A percentile compares a stretch with the other conserved stretches of the same genome.
Conservation (phyloP, 2,113 vertebrate genomes). For the Gymnogyps californianus region DNA sequence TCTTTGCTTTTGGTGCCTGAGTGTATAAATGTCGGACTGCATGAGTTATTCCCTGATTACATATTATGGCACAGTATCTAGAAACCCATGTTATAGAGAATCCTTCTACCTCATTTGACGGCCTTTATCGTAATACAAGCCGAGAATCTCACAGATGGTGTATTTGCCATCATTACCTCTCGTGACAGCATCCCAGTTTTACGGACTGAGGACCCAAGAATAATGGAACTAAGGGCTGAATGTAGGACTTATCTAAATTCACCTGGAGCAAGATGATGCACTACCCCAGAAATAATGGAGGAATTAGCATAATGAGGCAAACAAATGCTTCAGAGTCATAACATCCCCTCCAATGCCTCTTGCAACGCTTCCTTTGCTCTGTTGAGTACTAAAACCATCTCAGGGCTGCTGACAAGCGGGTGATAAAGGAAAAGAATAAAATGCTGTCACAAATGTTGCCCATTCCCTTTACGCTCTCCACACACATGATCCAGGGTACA, state of each 20-base stretch:
- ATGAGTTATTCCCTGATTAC: background rate
- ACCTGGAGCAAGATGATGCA: slow-evolving; percentile 9
- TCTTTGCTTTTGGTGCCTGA: background rate
- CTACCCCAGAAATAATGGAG: background rate
- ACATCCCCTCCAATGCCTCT: background rate
- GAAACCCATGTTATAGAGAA: background rate
- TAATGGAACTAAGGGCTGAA: background rate
- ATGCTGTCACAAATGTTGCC: background rate
- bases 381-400: background rate
- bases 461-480: background rate
- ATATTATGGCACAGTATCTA: background rate
- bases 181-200: background rate
- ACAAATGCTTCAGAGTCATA: background rate
- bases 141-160: background rate
- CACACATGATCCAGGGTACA: background rate
- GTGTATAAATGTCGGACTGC: background rate
- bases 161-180: background rate
- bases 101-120: background rate
- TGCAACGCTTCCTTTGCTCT: background rate
- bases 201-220: background rate
- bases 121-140: background rate
- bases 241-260: background rate
- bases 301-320: slow-evolving; percentile 33
- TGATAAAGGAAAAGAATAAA: slow-evolving; percentile 9
- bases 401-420: background rate